A percentile compares a stretch with the other conserved stretches of the same genome.
phyloP scores from a whole-genome alignment of 2,113 vertebrate species.

The Chloropsis hardwickii region DNA sequence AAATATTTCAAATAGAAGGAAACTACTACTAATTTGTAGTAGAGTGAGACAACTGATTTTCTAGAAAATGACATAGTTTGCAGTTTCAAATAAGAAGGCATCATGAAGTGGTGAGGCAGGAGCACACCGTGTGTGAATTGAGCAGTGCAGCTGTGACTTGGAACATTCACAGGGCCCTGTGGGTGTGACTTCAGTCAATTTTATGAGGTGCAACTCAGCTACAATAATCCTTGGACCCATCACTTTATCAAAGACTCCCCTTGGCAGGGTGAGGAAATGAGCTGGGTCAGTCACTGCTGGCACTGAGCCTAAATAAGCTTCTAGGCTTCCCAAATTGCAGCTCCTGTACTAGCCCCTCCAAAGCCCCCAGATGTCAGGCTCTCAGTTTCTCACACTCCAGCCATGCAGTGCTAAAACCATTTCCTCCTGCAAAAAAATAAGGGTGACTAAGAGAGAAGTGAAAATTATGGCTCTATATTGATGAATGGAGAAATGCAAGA shows the following conservation, averaged over 20 bases:
- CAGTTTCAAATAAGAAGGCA: not conserved
- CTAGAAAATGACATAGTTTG: not conserved
- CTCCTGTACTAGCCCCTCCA: not conserved
- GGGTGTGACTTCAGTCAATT: not conserved
- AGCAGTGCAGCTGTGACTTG: not conserved
- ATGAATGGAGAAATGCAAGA: not conserved
- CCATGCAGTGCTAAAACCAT: not conserved
- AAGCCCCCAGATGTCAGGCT: not conserved
- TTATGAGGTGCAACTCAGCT: not conserved
- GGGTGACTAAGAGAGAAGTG: not conserved
- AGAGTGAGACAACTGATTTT: not conserved
- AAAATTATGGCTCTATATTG: not conserved
- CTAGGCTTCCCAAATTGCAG: not conserved
- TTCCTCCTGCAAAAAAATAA: not conserved
- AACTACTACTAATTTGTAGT: not conserved
- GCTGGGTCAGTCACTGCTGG: not conserved
- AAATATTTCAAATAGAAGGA: not conserved
- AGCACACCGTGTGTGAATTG: accelerated
- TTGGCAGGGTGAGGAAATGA: not conserved
- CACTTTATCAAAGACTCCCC: not conserved
- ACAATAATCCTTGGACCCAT: not conserved
- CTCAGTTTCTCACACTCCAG: not conserved
- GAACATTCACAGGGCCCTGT: not conserved
- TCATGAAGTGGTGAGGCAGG: not conserved
- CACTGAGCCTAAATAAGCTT: not conserved